A percentile compares a stretch with the other conserved stretches of the same genome.
These are phyloP conservation scores for Calyptommatus sinebrachiatus DNA, from an alignment of 2,113 vertebrate species.

Conservation along the genomic window DNA sequence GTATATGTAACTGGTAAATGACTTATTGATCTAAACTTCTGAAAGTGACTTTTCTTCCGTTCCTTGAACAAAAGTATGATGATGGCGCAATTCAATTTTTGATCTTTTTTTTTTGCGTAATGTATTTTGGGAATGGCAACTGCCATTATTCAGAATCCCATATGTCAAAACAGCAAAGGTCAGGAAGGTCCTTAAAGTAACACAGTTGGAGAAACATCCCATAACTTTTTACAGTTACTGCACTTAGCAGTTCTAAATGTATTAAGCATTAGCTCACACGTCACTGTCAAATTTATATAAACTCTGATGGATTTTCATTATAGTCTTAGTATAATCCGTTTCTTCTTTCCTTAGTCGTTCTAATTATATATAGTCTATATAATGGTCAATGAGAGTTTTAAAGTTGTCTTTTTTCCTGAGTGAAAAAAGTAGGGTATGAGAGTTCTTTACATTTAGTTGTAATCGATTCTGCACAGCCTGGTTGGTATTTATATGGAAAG, in stretches of 20 bases:
- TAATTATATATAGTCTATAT: not conserved
- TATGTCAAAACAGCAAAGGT: not conserved
- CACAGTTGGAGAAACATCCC: not conserved
- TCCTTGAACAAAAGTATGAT: slow-evolving; percentile 24
- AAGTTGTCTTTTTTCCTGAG: not conserved
- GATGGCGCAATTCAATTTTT: slow-evolving; percentile 24
- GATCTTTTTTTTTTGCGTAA: slow-evolving; percentile 2
- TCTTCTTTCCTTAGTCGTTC: not conserved
- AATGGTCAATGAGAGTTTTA: not conserved
- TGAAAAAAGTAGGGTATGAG: no score
- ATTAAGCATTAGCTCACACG: not conserved
- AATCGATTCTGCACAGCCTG: no score
- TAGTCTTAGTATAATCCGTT: not conserved
- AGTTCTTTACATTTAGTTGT: no score
- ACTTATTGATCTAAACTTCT: slow-evolving; percentile 36
- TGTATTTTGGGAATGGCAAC: slow-evolving; percentile 8
- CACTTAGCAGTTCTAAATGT: not conserved
- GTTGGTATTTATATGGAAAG: no score
- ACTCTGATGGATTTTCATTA: not conserved
- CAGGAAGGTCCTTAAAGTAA: not conserved
- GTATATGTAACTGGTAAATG: slow-evolving; percentile 38
- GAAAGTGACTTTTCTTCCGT: slow-evolving; percentile 27
- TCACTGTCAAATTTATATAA: not conserved
- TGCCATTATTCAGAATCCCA: not conserved
- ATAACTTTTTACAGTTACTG: not conserved